A percentile compares a stretch with the other conserved stretches of the same genome.
Evolutionary conservation across 92 coral and sea anemone genomes (phyloP).

Genomic region (Epizoanthus fatuus): DNA sequence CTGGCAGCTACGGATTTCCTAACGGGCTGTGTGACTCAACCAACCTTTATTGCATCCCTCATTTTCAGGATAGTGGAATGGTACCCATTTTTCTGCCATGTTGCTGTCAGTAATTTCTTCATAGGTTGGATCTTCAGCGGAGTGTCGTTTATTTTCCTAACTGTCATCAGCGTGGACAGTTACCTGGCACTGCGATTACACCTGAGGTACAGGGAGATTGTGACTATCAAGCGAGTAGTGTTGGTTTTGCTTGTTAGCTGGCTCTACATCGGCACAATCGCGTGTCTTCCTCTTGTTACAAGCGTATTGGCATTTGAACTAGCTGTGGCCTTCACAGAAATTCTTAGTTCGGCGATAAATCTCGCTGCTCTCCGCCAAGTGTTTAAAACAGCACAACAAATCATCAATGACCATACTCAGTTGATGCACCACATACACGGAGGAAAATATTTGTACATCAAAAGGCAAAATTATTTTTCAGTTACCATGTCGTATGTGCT

Average conservation of each 20-base stretch:
- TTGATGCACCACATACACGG: not conserved
- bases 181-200: constrained; percentile 4
- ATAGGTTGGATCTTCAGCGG: not conserved
- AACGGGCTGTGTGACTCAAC: constrained; percentile 67
- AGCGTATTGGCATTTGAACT: not conserved
- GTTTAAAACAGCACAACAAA: not conserved
- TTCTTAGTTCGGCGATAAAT: constrained; percentile 5
- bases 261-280: no score
- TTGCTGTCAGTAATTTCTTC: not conserved
- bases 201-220: not conserved
- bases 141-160: not conserved
- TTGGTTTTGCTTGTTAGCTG: no score
- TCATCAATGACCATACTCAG: not conserved
- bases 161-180: no score
- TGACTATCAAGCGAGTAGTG: not conserved
- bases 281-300: not conserved
- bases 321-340: not conserved
- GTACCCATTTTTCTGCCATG: not conserved
- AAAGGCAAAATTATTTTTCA: not conserved
- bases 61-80: not conserved
- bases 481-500: not conserved
- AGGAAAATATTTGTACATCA: not conserved
- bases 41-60: not conserved
- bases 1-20: constrained; percentile 67
- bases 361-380: not conserved